Evolutionary conservation across 53 echinoderm and acorn worm species (phyloP).

Genomic region (Echinometra lucunter): DNA sequence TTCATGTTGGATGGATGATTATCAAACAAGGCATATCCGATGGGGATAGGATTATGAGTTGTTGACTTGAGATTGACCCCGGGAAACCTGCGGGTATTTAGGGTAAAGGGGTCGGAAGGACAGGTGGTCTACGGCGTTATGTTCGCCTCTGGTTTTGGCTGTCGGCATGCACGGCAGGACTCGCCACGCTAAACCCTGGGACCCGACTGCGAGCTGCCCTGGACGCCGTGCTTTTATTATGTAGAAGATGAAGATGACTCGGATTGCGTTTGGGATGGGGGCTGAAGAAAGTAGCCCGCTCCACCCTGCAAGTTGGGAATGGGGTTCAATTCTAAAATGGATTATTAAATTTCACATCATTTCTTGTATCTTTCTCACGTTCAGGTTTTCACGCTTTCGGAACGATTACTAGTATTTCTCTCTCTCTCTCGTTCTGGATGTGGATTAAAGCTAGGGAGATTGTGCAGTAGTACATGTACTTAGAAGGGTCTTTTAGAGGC

Average conservation of each 20-base stretch:
- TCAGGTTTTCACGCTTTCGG: slow-evolving; percentile 1
- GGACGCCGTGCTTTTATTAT: not conserved
- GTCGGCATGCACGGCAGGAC: slow-evolving; percentile 45
- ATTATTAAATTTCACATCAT: not conserved
- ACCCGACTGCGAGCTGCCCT: slow-evolving; percentile 44
- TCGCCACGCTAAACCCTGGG: slow-evolving; percentile 31
- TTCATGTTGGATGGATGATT: slow-evolving; percentile 6
- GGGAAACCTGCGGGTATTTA: slow-evolving; percentile 59
- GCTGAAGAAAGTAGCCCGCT: not conserved
- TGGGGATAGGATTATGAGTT: slow-evolving; percentile 23
- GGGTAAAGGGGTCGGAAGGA: slow-evolving; percentile 62
- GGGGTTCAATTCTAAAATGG: not conserved
- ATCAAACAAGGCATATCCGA: slow-evolving; percentile 23
- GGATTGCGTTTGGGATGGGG: not conserved
- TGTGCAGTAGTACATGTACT: not conserved
- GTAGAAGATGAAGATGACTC: not conserved
- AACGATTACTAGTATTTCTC: not conserved
- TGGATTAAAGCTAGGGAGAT: not conserved
- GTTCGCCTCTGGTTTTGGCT: not conserved
- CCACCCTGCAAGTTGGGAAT: too few species aligned
- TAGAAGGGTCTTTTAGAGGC: not conserved
- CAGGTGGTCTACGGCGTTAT: slow-evolving; percentile 42
- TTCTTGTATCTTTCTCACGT: not conserved
- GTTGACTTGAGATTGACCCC: slow-evolving; percentile 54
- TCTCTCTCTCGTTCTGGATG: not conserved